Base-by-base conservation (phyloP, 2,888 invertebrate genomes). In the Pollenia labialis region DNA sequence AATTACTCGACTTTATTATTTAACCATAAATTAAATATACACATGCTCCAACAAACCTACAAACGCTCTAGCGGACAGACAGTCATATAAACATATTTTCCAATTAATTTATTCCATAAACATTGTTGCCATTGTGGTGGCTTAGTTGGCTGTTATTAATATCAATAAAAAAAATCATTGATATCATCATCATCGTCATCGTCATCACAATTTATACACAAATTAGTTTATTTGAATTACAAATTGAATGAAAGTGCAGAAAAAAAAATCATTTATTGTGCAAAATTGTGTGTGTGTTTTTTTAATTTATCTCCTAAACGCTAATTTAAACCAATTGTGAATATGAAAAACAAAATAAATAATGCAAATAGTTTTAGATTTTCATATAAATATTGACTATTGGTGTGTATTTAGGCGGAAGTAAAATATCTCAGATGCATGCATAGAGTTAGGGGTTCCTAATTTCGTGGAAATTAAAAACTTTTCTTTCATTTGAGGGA, bases 141-240 rank as follows among this genome's bases (percentile, higher is more conserved):
- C n/a, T 62, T 68, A 62, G 60, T 68, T 74, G 52, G 0, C 23
- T 14, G 64, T 10, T 72, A 58, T 77, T 72, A 56, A 71, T 83
- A 64, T 77, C 77, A 77, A 83, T 83, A 71, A 77, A 71, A 32
- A 32, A 83, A 48, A 32, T 64, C 62, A 83, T 71, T 42, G 40
- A 56, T 71, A 77, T 58, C 52, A 77, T 72, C 76, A 76, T 64
- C 76, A 58, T 4, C 42, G 32, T 64, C 76, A 58, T 4, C 42
- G 32, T 32, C 32, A 46, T 10, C 52, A 14, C 48, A 66, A 81
- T 68, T 68, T 58, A 68, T 58, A 60, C 42, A 12, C 18, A 50
- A 60, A 56, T 81, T 74, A 74, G 54, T 80, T 76, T 86, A 83
- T 83, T 83, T 86, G 80, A 82, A 86, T 86, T 82, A 83, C 82